Evolutionary conservation across 2,113 vertebrate species (phyloP).

Genomic region (Motacilla tschutschensis): DNA sequence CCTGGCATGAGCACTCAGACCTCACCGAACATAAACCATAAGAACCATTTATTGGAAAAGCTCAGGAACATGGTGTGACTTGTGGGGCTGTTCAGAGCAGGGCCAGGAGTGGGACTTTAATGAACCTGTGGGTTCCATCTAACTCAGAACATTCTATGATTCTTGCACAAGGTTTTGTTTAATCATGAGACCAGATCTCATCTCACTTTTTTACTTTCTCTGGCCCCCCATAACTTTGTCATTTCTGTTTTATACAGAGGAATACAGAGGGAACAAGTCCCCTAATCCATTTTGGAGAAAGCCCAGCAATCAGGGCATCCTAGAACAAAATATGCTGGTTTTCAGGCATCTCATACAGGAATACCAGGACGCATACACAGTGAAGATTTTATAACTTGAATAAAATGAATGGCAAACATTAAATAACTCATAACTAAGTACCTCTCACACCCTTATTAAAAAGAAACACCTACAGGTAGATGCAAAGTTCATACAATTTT

Average conservation of each 20-base stretch:
- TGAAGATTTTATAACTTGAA: neutral
- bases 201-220: neutral
- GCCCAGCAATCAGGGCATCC: neutral
- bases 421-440: neutral
- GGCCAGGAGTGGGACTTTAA: too few relatives aligned
- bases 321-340: neutral
- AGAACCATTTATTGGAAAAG: neutral
- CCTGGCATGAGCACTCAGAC: neutral
- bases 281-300: neutral
- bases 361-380: neutral
- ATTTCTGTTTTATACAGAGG: neutral
- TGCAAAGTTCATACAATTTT: neutral
- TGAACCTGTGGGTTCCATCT: neutral
- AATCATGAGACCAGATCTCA: neutral
- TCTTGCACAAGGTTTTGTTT: neutral
- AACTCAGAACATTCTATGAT: neutral
- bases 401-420: neutral
- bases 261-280: neutral
- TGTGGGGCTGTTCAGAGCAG: neutral
- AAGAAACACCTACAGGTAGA: neutral
- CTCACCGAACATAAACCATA: neutral
- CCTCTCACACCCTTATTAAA: neutral
- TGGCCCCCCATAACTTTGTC: fast-evolving
- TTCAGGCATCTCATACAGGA: neutral
- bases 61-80: neutral